Evolutionary conservation across 2,888 invertebrate species (phyloP).

Genomic region (Colostygia pectinataria): DNA sequence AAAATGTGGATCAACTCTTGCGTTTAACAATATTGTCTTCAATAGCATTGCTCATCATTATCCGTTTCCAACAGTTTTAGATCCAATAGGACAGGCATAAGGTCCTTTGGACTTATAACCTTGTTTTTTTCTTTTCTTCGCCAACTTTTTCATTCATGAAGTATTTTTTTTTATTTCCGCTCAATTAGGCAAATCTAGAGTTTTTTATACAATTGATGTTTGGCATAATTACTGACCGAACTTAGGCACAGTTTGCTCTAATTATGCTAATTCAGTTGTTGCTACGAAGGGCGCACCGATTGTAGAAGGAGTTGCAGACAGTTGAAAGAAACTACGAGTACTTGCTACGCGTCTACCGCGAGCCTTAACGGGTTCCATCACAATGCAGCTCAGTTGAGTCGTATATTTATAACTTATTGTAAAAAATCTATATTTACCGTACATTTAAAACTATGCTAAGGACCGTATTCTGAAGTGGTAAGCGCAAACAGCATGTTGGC

Average conservation of each 20-base stretch:
- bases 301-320: conserved; percentile 54
- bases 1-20: conserved; percentile 77
- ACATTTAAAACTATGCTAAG: conserved; percentile 68
- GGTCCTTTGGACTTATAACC: conserved; percentile 14
- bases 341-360: conserved; percentile 40
- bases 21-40: conserved; percentile 80
- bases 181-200: not conserved
- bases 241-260: too few species aligned
- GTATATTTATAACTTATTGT: conserved; percentile 75
- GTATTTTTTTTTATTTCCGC: conserved; percentile 12
- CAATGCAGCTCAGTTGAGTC: conserved; percentile 82
- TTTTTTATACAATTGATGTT: not conserved
- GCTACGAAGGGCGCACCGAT: conserved; percentile 55
- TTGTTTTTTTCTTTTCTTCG: conserved; percentile 17
- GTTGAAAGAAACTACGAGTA: conserved; percentile 50
- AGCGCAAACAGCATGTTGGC: not conserved
- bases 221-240: conserved; percentile 9
- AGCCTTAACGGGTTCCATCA: conserved; percentile 67
- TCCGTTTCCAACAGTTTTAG: conserved; percentile 52
- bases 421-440: conserved; percentile 68
- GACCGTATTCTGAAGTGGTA: conserved; percentile 5
- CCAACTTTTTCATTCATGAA: conserved; percentile 13
- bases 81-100: conserved; percentile 37
- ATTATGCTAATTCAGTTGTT: conserved; percentile 25
- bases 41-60: conserved; percentile 69